Evolutionary conservation across 2,797 vertebrate species (phyloP), one percentile per base, ranked within the genome.

Genomic region (Phrynocephalus vlangalii): DNA sequence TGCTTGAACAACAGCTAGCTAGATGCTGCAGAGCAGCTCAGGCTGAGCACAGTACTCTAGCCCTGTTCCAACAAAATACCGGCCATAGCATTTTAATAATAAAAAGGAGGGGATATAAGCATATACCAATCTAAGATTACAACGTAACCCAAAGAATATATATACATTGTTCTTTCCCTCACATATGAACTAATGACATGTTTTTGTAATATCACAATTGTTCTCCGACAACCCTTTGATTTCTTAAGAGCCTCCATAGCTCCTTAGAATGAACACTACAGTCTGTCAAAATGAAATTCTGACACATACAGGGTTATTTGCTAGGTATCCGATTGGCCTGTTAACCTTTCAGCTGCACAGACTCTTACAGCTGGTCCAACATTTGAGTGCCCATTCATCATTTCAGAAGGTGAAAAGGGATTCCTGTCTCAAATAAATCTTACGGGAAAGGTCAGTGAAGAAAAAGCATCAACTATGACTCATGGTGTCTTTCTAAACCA

Each of bases 371-470:
- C 66, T 81, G 63, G 77, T 76, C 63, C 82, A 90, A 87, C 76
- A 84, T 81, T 84, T 75, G 89, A 89, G 80, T 73, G 88, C 73
- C 75, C 75, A 89, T 89, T 84, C 84, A 71, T 84, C 68, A 63
- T 9, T 67, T 91, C 80, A 66, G 83, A 76, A 75, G 66, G 71
- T 44, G 50, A 89, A 83, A 71, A 90, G 24, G 73, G 50, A 88
- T 81, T 85, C 68, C 48, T 15, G 33, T 60, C 75, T 85, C 90
- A 72, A 85, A 82, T 71, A 92, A 85, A 83, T n/a, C 80, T 78
- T 50, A 26, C 0, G 2, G 52, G 70, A 84, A 80, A 66, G 48
- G 77, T 28, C 16, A 67, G n/a, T 7, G 38, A 26, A 77, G 78
- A 78, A 71, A 79, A 44, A 68, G n/a, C 60, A 70, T 3, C 79